Base-by-base conservation (phyloP, 2,113 vertebrate genomes). In the Blennius ocellaris region DNA sequence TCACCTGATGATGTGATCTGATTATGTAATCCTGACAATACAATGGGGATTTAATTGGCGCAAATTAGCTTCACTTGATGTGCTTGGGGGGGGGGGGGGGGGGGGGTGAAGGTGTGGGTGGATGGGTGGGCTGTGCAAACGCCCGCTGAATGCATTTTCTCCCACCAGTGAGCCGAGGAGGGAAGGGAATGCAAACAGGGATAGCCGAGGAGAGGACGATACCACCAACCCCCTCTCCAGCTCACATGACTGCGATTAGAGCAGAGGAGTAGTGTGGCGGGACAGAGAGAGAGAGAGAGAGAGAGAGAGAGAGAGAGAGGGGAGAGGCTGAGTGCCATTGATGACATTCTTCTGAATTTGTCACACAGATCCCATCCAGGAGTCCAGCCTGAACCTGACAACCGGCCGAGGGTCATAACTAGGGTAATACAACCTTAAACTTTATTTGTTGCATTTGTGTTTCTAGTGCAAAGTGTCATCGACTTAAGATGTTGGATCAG, bases 201-300 rank as follows among this genome's bases (percentile, higher is more conserved):
- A 79, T 57, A 21, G 56, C 57, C 6, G 55, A 45, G 66, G 62
- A 77, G 53, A 73, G 60, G 84, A 85, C 17, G 57, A 84, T 21
- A 57, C 43, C 48, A 12, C 50, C 72, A 56, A 14, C 70, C 45
- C 50, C 6, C 68, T 51, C 69, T 59, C 7, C 50, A 7, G 73
- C 86, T 92, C 93, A 93, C 93, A 93, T 93, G 93, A 94, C 87
- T 81, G 71, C 1, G 89, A 90, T 93, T 90, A 88, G 44, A 61
- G 69, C 49, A 78, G 73, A 84, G 82, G 76, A 80, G 76, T 68
- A 85, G 80, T 55, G 78, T 61, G 66, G 44, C 61, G 61, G 56
- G 73, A 80, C 43, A 66, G 76, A 73, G 60, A 56, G 58, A 56
- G 73, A 30, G 21, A 30, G 21, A 30, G 21, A 30, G 21, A 30